Evolutionary conservation across 2,797 vertebrate species (phyloP), one percentile per base, ranked within the genome.

Genomic region (Propithecus deckenii): DNA sequence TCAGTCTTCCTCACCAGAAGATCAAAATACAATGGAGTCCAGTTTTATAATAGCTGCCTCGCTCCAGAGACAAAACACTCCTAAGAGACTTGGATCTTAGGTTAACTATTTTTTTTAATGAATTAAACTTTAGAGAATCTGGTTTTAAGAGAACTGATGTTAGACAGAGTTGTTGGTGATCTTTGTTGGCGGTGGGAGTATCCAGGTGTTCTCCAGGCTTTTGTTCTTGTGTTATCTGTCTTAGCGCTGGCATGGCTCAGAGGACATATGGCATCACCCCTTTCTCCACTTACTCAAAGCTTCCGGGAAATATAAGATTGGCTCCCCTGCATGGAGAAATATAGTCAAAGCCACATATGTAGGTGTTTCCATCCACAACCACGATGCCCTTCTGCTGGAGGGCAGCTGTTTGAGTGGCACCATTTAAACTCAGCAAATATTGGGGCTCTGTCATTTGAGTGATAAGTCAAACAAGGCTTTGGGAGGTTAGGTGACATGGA

Each of bases 321-420:
- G 18, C 43, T 48, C 46, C 17, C 15, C 10, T n/a, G 72, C 8
- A 18, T n/a, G 43, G 38, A 75, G 15, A 61, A 88, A 20, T 35
- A n/a, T 4, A 38, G 32, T 48, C 71, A 5, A 50, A 38, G 61
- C 2, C 88, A 90, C 48, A 79, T 5, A 20, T 32, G 5, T 17
- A 46, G 35, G 11, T 22, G 25, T 7, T 41, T 41, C 35, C 20
- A 28, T 41, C n/a, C 8, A 4, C 2, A 35, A 52, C 5, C 25
- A 7, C 0, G 0, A 17, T 20, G 41, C 32, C 43, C 48, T 52
- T 55, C 8, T n/a, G 12, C 48, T 22, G 18, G 38, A 61, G 6
- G 38, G 79, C 17, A 32, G 38, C 25, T 11, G 38, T 32, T 61
- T 22, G 22, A 67, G 48, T 12, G 13, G 4, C 11, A 4, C 10